Evolutionary conservation across 2,888 invertebrate species (phyloP), one percentile per base, ranked within the genome.

Genomic region (Limenitis camilla): DNA sequence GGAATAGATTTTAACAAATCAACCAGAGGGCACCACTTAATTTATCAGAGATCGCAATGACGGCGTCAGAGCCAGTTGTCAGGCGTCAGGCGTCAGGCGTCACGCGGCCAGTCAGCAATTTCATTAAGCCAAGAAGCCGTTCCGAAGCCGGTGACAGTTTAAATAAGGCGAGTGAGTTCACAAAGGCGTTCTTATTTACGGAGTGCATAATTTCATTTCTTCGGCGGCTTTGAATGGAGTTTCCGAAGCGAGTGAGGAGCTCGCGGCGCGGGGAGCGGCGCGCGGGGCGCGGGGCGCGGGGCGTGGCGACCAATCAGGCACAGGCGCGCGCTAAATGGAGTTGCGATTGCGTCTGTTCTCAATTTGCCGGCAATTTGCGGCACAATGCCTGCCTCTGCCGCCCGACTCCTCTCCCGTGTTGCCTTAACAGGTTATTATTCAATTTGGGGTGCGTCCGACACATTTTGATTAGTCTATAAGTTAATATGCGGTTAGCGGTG

Each of bases 321-420:
- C 82, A 85, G 82, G 76, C 79, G 72, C 67, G 64, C 59, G 70
- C 71, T 78, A 78, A 84, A 81, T 80, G 72, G 81, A 79, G 75
- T 76, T 74, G 76, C 76, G 76, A 75, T 73, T 72, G 73, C 62
- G 59, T 63, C 64, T 63, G 64, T 52, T 72, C 76, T 69, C 84
- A 85, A 84, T 85, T 83, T 85, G 79, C 75, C 74, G 74, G 76
- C 82, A 86, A 84, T 84, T 83, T 85, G 75, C 69, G 71, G 72
- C 68, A 86, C 85, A 85, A 86, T 78, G 71, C 67, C 45, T 39
- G 76, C 68, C 71, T 60, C 64, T 64, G 59, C 67, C 46, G 55
- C 52, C 59, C 54, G 55, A 47, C 42, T 55, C 62, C 51, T 45
- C 51, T 58, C 49, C 6, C 61, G 66, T 65, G 63, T 64, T 69